phyloP scores from a whole-genome alignment of 2,113 vertebrate genomes.

The Oreocharis arfaki region DNA sequence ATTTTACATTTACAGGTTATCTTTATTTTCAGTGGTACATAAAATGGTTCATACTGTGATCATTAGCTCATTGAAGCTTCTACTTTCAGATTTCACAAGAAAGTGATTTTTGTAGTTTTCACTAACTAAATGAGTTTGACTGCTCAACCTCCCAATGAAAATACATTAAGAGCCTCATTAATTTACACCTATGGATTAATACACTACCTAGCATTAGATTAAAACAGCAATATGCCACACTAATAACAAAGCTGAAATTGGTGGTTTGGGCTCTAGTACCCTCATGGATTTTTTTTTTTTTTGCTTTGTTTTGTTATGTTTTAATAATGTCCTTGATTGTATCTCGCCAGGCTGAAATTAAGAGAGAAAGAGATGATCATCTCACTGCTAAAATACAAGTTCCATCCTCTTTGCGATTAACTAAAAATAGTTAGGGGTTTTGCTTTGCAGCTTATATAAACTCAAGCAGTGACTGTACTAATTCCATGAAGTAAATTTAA shows the following conservation, averaged over 20 bases:
- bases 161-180: conserved; percentile 80
- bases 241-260: conserved; percentile 62
- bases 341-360: conserved; percentile 27
- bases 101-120: conserved; percentile 77
- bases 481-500: conserved; percentile 67
- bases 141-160: conserved; percentile 77
- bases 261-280: conserved; percentile 39
- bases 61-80: conserved; percentile 77
- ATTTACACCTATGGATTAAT: conserved; percentile 72
- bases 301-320: conserved; percentile 39
- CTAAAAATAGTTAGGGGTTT: conserved; percentile 61
- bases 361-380: conserved; percentile 16
- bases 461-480: conserved; percentile 40
- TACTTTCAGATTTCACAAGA: conserved; percentile 76
- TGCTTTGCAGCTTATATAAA: conserved; percentile 61
- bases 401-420: conserved; percentile 60
- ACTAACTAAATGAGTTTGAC: conserved; percentile 76
- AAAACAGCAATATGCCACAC: conserved; percentile 56
- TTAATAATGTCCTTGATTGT: conserved; percentile 47
- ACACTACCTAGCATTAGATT: conserved; percentile 61
- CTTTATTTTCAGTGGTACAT: conserved; percentile 72
- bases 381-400: conserved; percentile 52
- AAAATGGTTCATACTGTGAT: conserved; percentile 66
- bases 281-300: conserved; percentile 1
- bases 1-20: conserved; percentile 71